Evolutionary conservation across 2,888 invertebrate species (phyloP), one percentile per base, ranked within the genome.

Genomic region (Diarsia brunnea): DNA sequence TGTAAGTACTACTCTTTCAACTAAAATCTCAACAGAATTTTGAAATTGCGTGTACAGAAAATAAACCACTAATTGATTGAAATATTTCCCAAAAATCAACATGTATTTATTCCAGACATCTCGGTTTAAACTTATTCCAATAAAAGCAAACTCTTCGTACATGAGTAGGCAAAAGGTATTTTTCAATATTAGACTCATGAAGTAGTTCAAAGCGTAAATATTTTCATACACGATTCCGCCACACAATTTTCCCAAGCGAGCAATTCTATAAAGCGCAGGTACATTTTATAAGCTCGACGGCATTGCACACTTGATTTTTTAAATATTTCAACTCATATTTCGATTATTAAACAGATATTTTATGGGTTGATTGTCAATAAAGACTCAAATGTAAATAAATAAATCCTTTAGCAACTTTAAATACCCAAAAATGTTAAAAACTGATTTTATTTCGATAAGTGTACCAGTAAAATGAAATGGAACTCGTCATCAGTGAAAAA

Each of bases 191-290:
- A 89, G 87, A 86, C 87, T 87, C 84, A 89, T 73, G 86, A 90
- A 89, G 88, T 86, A 86, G 88, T 88, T 88, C 83, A 84, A 88
- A 89, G 90, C 90, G 88, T 91, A 91, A 91, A 91, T 90, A 92
- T 92, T 91, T 90, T 89, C 89, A 91, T 89, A 89, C 89, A 89
- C 84, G 84, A 89, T 88, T 90, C 87, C 76, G 81, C 91, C 89
- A 86, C 92, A 89, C 88, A 90, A 89, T 89, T 90, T 89, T 89
- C 90, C 87, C 90, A 86, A 80, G 88, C 88, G 92, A 88, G 87
- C 89, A 88, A 89, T 92, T 91, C 89, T 87, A 90, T 90, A 91
- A 90, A 91, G 89, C 88, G 88, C 85, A 88, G 82, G 88, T 88
- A 90, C 89, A 90, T 91, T 92, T 92, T 91, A 91, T 91, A 91